Conservation (phyloP, 1,140 invertebrate species). For the Trachelipus rathkii region DNA sequence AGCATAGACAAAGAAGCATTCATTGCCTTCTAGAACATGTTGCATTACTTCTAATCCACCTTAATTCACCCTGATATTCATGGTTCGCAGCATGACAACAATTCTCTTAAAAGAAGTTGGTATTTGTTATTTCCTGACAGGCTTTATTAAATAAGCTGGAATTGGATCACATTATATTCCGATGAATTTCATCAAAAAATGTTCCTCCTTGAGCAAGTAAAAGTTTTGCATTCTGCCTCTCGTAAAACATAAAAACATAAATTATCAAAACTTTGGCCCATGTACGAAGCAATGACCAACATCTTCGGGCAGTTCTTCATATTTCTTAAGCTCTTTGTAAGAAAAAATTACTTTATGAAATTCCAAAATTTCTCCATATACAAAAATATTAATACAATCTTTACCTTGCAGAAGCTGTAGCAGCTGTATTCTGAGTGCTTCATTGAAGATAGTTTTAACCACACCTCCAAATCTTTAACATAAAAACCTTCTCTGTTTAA, state of each 20-base stretch:
- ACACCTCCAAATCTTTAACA: slow-evolving; percentile 94
- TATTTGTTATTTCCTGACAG: slow-evolving; percentile 99
- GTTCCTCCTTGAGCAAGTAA: slow-evolving; percentile 83
- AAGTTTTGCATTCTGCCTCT: slow-evolving; percentile 92
- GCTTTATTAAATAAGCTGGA: slow-evolving; percentile 96
- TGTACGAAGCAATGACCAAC: slow-evolving; percentile 99
- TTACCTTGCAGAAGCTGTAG: slow-evolving; percentile 67
- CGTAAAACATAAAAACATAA: slow-evolving; percentile 98
- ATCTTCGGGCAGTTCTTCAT: slow-evolving; percentile 98
- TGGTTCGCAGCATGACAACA: slow-evolving; percentile 91
- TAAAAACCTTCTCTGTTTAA: slow-evolving; percentile 96
- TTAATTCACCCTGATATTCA: slow-evolving; percentile 89
- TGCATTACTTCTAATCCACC: slow-evolving; percentile 96
- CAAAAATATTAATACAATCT: slow-evolving; percentile 94
- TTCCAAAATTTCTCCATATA: slow-evolving; percentile 95
- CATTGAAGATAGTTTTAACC: slow-evolving; percentile 86
- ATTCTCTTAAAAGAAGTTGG: slow-evolving; percentile 92
- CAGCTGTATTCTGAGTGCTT: slow-evolving; percentile 66
- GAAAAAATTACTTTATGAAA: slow-evolving; percentile 96
- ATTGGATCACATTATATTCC: slow-evolving; percentile 84
- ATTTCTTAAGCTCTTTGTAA: slow-evolving; percentile 93
- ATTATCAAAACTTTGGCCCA: slow-evolving; percentile 97
- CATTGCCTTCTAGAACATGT: slow-evolving; percentile 96
- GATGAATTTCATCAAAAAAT: slow-evolving; percentile 84
- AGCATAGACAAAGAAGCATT: slow-evolving; percentile 97